Evolutionary conservation across 2,113 vertebrate species (phyloP).

Genomic region (Equus quagga): DNA sequence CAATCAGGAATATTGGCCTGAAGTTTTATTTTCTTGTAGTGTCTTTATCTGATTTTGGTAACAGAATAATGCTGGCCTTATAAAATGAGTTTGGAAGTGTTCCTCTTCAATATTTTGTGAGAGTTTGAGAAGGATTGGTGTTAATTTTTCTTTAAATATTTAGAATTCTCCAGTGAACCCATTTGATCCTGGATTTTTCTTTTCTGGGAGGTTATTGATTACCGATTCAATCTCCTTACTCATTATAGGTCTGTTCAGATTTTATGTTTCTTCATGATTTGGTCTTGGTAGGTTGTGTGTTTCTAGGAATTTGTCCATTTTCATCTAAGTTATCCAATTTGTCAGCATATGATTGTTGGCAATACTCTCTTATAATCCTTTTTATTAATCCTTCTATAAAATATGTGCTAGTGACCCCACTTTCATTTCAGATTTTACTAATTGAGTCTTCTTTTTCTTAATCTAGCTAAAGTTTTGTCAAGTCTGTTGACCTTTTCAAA

Average conservation of each 20-base stretch:
- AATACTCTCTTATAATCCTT: not conserved
- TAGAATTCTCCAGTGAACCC: not conserved
- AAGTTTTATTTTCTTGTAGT: not conserved
- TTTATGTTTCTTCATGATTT: not conserved
- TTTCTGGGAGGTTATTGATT: not conserved
- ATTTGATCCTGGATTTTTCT: not conserved
- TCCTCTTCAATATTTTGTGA: slow-evolving; percentile 1
- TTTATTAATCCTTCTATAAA: not conserved
- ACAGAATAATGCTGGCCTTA: not conserved
- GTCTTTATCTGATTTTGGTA: not conserved
- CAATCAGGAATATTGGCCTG: not conserved
- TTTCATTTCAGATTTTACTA: not conserved
- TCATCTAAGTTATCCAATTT: not conserved
- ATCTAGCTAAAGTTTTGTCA: not conserved
- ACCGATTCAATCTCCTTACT: not conserved
- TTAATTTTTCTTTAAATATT: slow-evolving; percentile 43
- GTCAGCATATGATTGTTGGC: not conserved
- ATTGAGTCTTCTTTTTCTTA: not conserved
- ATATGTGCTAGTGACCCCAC: not conserved
- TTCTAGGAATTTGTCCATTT: slow-evolving; percentile 21
- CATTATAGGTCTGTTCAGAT: not conserved
- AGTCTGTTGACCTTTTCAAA: not conserved
- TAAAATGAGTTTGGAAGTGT: slow-evolving; percentile 17
- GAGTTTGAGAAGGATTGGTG: not conserved
- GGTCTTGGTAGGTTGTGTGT: not conserved